Base-by-base conservation (phyloP, 1,140 invertebrate genomes). In the Heliconius congener region DNA sequence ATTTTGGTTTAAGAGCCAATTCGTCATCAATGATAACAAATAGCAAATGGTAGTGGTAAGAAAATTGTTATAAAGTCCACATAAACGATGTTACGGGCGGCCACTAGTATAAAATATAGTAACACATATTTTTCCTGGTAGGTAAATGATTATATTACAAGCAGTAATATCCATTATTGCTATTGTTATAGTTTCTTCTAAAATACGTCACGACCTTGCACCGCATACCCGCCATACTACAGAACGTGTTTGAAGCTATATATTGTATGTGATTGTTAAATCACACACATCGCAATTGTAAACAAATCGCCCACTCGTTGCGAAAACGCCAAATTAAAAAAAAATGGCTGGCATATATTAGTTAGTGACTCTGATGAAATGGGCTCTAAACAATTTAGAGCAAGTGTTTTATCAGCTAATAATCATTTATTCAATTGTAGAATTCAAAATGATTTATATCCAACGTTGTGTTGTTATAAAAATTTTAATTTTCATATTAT, bases 301-400 rank as follows among this genome's bases (percentile, higher is more conserved):
- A 91, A 91, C 88, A 90, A 79, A 83, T 84, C 86, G 84, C 90
- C 87, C 87, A 89, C 88, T 79, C 86, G 80, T 82, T 82, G 86
- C 83, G 83, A 88, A 90, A 90, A 91, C 74, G 78, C 50, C 52
- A 81, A 82, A 79, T 66, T 83, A 87, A 86, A 84, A 82, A 79
- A 52, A 42, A 82, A 77, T 34, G 74, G 27, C 66, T 80, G 27
- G 37, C 66, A 30, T 60, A 57, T 73, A 60, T 76, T 76, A 60
- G 74, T 76, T 76, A 60, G 74, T 42, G 52, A 80, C 74, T 46
- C 42, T 73, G 71, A 39, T 76, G 70, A 80, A 80, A 76, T 50
- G 4, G 66, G 34, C 55, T 80, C 39, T 76, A 76, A 76, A 80
- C 74, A 76, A 55, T 50, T 76, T 76, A 50, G 79, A 80, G 71